Evolutionary conservation across 2,797 vertebrate species (phyloP).

Genomic region (Malurus splendens): DNA sequence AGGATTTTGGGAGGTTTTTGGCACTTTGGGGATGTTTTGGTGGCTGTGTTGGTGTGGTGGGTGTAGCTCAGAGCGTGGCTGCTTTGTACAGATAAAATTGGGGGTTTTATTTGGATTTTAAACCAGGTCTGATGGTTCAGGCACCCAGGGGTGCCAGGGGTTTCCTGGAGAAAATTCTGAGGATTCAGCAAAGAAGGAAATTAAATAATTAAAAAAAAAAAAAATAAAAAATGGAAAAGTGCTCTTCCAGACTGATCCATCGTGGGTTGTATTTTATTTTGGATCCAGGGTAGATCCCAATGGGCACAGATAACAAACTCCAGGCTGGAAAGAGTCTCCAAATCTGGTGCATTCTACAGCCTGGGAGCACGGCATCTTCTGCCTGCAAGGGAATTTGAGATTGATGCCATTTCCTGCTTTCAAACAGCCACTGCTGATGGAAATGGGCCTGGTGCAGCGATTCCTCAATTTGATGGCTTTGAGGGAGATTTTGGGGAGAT

Average conservation of each 20-base stretch:
- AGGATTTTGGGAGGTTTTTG: fast-evolving
- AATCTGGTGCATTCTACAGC: background rate
- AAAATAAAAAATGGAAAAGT: background rate
- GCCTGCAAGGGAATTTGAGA: background rate
- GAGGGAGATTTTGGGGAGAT: background rate
- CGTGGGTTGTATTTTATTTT: background rate
- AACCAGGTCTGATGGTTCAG: fast-evolving
- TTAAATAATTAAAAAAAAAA: background rate
- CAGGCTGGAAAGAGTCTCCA: background rate
- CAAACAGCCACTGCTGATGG: background rate
- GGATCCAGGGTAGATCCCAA: background rate
- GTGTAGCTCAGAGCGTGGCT: background rate
- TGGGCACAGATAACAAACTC: background rate
- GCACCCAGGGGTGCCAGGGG: too few relatives aligned
- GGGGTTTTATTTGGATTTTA: fast-evolving
- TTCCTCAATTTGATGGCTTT: background rate
- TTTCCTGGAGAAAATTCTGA: background rate
- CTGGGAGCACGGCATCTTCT: background rate
- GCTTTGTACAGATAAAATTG: fast-evolving
- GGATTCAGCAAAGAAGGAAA: background rate
- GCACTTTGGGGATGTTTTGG: fast-evolving
- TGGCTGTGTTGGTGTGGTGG: background rate
- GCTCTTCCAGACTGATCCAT: background rate
- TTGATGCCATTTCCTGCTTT: background rate
- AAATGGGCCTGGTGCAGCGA: background rate